Base-by-base conservation (phyloP, 2,888 invertebrate species). In the Drosophila cognata region DNA sequence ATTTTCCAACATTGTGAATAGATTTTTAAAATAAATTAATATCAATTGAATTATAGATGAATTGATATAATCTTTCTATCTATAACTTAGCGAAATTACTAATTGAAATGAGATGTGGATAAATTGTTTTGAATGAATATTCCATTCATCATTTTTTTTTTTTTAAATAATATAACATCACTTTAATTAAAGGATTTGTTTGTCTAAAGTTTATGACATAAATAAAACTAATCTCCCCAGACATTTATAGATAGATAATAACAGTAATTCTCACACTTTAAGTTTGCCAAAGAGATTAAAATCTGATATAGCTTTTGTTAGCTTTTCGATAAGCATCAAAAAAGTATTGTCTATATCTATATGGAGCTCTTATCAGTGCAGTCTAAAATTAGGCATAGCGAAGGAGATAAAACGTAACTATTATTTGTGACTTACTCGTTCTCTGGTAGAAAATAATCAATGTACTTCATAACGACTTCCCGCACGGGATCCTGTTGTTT, bases 391-490 rank as follows among this genome's bases (percentile, higher is more conserved):
- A 43, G 50, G 7, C 13, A 16, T 21, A n/a, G 6, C 13, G 0
- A 13, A 25, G 11, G 21, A 43, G 5, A 21, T 43, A 25, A 21
- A 25, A 13, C 16, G 4, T 25, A 11, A 21, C 7, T 31, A 2
- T 7, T 33, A 8, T 16, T 11, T 25, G n/a, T 11, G 86, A 95
- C 95, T 95, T 92, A 95, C 95, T 95, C 94, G 64, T 82, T 64
- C 41, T 78, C 78, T 88, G 95, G 95, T 91, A 95, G 94, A 94
- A 95, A 95, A 93, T 95, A 95, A 94, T 95, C 95, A 90, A 95
- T 95, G 93, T 95, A 95, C 93, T 95, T 95, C 93, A 95, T 95
- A 91, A 95, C 95, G 82, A 95, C 95, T 93, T 95, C 95, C 89
- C 95, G 94, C 79, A 95, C 94, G 84, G 95, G 94, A 94, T 95